These are phyloP conservation scores for Pseudomyrmex cubaensis DNA, from an alignment of 1,140 invertebrate species.

Conservation along the genomic window DNA sequence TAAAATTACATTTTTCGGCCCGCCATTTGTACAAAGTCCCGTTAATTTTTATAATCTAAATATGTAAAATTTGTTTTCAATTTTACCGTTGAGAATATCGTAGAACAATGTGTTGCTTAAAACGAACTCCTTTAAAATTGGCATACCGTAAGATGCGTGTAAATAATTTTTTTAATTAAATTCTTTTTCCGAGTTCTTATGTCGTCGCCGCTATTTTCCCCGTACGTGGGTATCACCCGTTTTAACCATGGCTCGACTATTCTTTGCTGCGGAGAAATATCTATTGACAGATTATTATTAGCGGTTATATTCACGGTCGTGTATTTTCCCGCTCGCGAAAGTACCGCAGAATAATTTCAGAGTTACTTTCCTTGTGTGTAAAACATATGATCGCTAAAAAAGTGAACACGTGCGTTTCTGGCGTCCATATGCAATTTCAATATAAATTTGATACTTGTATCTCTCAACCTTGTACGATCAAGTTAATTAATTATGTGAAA, in stretches of 20 bases:
- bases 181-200: slow-evolving; percentile 27
- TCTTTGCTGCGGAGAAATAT: slow-evolving; percentile 30
- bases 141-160: slow-evolving; percentile 8
- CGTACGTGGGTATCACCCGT: not conserved
- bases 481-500: slow-evolving; percentile 31
- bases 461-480: not conserved
- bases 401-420: no score
- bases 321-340: slow-evolving; percentile 30
- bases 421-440: not conserved
- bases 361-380: slow-evolving; percentile 4
- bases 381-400: not conserved
- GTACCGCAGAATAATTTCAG: not conserved
- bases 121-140: not conserved
- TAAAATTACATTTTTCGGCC: no score
- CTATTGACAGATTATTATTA: slow-evolving; percentile 56
- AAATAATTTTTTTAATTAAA: slow-evolving; percentile 37
- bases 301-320: slow-evolving; percentile 33
- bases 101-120: slow-evolving; percentile 19
- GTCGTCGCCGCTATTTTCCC: not conserved
- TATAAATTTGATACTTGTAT: slow-evolving; percentile 1
- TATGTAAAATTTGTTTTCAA: no score
- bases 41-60: no score
- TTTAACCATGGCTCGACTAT: slow-evolving; percentile 26
- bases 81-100: not conserved
- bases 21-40: no score